These are phyloP conservation scores for Erebia ligea DNA, from an alignment of 2,888 invertebrate genomes.

Conservation along the genomic window DNA sequence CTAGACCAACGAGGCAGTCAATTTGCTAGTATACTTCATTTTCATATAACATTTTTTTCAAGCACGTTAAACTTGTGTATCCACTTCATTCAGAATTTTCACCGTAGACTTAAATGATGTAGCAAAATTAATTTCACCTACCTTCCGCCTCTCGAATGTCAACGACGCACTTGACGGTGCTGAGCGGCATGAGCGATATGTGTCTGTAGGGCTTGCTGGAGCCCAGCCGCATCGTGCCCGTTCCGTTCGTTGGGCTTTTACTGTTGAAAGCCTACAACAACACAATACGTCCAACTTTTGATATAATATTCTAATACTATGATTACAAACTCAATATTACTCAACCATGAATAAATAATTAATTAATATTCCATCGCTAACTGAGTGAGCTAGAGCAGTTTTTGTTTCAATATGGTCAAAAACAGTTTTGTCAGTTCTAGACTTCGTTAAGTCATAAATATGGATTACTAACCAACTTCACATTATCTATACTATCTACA, in stretches of 20 bases:
- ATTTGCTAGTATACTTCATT: no score
- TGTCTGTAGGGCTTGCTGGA: conserved; percentile 95
- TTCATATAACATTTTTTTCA: no score
- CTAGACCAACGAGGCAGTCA: no score
- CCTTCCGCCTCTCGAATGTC: conserved; percentile 94
- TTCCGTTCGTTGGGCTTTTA: conserved; percentile 84
- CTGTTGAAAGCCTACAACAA: conserved; percentile 75
- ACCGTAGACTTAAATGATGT: no score
- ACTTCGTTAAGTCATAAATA: no score
- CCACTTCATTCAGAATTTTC: no score
- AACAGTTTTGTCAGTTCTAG: no score
- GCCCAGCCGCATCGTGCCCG: conserved; percentile 82
- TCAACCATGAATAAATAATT: background rate
- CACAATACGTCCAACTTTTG: background rate
- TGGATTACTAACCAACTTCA: no score
- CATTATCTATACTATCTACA: no score
- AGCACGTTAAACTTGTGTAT: no score
- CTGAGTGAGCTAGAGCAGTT: background rate
- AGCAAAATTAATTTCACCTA: conserved; percentile 46
- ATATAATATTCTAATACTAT: conserved; percentile 5
- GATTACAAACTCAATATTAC: background rate
- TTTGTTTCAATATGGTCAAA: no score
- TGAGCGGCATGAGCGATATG: conserved; percentile 93
- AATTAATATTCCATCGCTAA: background rate
- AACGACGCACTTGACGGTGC: conserved; percentile 94